Evolutionary conservation across 2,888 invertebrate species (phyloP).

Genomic region (Ramazzottius varieornatus): DNA sequence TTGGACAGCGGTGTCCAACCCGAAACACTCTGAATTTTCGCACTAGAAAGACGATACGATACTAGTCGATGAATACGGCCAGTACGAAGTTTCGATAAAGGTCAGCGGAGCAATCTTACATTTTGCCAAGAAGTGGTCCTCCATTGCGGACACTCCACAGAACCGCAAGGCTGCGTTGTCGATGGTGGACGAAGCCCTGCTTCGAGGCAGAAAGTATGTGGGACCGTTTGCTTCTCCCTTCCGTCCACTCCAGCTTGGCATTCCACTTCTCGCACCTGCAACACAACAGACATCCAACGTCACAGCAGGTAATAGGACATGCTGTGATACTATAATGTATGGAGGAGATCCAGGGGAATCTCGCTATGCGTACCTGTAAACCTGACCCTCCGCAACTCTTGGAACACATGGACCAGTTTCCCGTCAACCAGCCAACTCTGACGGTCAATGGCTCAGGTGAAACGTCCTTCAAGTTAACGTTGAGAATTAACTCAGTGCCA

Average conservation of each 20-base stretch:
- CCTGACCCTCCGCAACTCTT: conserved; percentile 53
- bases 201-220: conserved; percentile 36
- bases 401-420: conserved; percentile 62
- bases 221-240: conserved; percentile 31
- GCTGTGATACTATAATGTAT: not conserved
- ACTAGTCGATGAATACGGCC: conserved; percentile 8
- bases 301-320: too few species aligned
- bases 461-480: too few species aligned
- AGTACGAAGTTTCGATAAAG: not conserved
- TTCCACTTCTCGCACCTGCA: conserved; percentile 38
- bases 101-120: conserved; percentile 13
- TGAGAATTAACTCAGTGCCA: too few species aligned
- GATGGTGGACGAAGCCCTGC: conserved; percentile 34
- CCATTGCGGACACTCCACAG: conserved; percentile 46
- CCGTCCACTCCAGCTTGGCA: conserved; percentile 39
- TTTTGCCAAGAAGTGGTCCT: conserved; percentile 37
- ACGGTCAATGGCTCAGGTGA: too few species aligned
- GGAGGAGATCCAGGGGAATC: not conserved
- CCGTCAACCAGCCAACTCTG: conserved; percentile 54
- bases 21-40: conserved; percentile 43
- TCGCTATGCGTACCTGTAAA: too few species aligned
- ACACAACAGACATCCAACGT: too few species aligned
- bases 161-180: conserved; percentile 37
- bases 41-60: conserved; percentile 27
- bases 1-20: conserved; percentile 47